phyloP scores from a whole-genome alignment of 2,888 invertebrate species.

The Neocrepidodera transversa region DNA sequence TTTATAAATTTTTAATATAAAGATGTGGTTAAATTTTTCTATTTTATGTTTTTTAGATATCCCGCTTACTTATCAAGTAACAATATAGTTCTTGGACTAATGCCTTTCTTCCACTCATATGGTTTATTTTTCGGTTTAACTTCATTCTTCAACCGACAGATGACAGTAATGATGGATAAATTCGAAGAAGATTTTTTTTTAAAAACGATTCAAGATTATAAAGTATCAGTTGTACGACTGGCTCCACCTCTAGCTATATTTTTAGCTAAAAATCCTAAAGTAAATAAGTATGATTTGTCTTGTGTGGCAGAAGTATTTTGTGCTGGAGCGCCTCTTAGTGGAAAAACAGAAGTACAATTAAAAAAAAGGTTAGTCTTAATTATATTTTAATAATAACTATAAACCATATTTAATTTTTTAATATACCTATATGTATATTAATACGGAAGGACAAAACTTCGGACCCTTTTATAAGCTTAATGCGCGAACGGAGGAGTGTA shows the following conservation, averaged over 20 bases:
- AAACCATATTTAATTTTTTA: no score
- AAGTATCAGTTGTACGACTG: conserved; percentile 70
- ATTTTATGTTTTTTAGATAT: conserved; percentile 38
- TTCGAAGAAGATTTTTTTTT: conserved; percentile 66
- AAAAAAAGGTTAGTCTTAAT: conserved; percentile 53
- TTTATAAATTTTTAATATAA: no score
- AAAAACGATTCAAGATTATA: conserved; percentile 72
- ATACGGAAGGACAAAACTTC: no score
- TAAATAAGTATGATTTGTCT: conserved; percentile 77
- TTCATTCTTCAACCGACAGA: conserved; percentile 39
- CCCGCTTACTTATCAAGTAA: conserved; percentile 33
- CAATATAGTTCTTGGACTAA: conserved; percentile 38
- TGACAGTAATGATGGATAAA: conserved; percentile 44
- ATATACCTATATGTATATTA: no score
- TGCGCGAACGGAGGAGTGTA: no score
- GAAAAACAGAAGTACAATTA: conserved; percentile 69
- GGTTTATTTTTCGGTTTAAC: conserved; percentile 44
- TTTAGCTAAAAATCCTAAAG: conserved; percentile 79
- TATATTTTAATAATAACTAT: neutral
- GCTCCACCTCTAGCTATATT: conserved; percentile 86
- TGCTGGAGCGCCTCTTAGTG: conserved; percentile 83
- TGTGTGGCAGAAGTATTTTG: conserved; percentile 72
- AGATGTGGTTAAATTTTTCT: no score
- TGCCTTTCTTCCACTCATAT: conserved; percentile 50
- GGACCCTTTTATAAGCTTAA: no score